Conservation (phyloP, 2,888 invertebrate species). For the Petrolisthes cinctipes region DNA sequence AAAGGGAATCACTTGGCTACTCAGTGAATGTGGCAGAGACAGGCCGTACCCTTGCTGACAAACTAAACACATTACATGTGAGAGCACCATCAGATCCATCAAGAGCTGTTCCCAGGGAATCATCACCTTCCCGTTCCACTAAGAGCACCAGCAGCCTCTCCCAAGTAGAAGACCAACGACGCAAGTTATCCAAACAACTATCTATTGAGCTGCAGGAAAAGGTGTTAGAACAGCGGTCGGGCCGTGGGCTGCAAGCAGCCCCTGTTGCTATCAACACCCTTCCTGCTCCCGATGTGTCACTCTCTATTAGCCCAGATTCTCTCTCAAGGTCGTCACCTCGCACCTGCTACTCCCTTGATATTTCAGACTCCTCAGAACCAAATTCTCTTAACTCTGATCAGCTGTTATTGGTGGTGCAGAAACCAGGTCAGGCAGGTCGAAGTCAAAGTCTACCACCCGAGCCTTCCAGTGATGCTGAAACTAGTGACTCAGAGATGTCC, state of each 20-base stretch:
- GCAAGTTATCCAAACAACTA: constrained; percentile 61
- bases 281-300: constrained; percentile 40
- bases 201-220: constrained; percentile 64
- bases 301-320: constrained; percentile 63
- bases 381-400: constrained; percentile 64
- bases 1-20: constrained; percentile 39
- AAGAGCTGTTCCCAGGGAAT: constrained; percentile 10
- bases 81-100: constrained; percentile 42
- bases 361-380: constrained; percentile 65
- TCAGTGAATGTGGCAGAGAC: constrained; percentile 55
- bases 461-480: constrained; percentile 54
- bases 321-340: constrained; percentile 61
- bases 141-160: constrained; percentile 39
- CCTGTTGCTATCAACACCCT: constrained; percentile 30
- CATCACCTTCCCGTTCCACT: constrained; percentile 32
- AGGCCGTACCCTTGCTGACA: constrained; percentile 51
- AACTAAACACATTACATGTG: constrained; percentile 45
- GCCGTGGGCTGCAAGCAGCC: constrained; percentile 28
- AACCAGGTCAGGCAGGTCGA: constrained; percentile 52
- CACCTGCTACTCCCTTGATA: constrained; percentile 64
- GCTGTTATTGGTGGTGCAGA: constrained; percentile 59
- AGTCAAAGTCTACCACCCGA: constrained; percentile 63
- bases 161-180: constrained; percentile 57
- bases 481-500: constrained; percentile 62
- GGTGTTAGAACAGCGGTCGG: constrained; percentile 54